phyloP scores from a whole-genome alignment of 1,140 invertebrate genomes.

The Nautilus pompilius region DNA sequence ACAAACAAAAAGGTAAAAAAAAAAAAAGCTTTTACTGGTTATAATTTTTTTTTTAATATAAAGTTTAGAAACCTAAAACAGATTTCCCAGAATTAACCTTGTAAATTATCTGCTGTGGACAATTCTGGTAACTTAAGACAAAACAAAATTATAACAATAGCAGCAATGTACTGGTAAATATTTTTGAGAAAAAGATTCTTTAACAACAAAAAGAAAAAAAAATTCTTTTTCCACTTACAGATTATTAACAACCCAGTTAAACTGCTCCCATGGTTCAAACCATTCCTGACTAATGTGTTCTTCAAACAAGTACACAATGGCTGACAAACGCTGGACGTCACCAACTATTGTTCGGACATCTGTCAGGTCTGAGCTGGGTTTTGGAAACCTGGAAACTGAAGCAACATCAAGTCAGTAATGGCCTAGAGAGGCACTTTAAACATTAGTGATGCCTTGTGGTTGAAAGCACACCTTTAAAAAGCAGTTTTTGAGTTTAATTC shows the following conservation, averaged over 20 bases:
- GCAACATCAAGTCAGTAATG: slow-evolving; percentile 3
- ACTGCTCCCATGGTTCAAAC: slow-evolving; percentile 55
- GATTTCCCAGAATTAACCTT: too few species aligned
- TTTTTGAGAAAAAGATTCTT: too few species aligned
- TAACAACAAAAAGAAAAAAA: slow-evolving; percentile 5
- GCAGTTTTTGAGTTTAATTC: too few species aligned
- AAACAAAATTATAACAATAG: too few species aligned
- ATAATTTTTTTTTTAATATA: too few species aligned
- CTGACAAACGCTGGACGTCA: slow-evolving; percentile 27
- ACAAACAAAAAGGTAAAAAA: too few species aligned
- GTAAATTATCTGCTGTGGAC: too few species aligned
- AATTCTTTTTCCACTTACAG: slow-evolving; percentile 41
- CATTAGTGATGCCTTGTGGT: neutral
- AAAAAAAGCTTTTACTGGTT: too few species aligned
- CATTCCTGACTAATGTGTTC: slow-evolving; percentile 53
- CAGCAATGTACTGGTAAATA: too few species aligned
- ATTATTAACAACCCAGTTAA: slow-evolving; percentile 53
- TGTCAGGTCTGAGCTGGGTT: slow-evolving; percentile 31
- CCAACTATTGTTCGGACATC: slow-evolving; percentile 48
- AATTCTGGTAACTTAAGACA: too few species aligned
- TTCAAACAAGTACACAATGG: slow-evolving; percentile 43
- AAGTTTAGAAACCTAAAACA: too few species aligned
- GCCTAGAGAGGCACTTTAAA: neutral
- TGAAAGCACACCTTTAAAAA: too few species aligned
- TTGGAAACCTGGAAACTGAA: slow-evolving; percentile 45